A percentile compares a stretch with the other conserved stretches of the same genome.
Conservation (phyloP, 2,797 vertebrate genomes). For the Microhierax caerulescens region DNA sequence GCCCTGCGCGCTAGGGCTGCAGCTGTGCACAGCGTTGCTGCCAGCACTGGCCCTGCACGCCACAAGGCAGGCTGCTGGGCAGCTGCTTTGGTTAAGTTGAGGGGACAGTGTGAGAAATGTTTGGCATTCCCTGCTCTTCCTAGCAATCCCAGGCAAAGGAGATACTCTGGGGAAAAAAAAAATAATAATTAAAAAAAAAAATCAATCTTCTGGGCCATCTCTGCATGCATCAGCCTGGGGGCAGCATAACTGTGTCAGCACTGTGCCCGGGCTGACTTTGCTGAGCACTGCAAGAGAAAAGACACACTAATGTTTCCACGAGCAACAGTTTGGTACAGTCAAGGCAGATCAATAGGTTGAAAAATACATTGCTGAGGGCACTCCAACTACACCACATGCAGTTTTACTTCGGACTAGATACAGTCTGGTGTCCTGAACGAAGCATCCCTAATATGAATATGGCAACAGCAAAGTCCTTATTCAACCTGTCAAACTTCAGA, state of each 20-base stretch:
- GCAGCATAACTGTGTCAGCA: not conserved
- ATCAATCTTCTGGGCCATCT: not conserved
- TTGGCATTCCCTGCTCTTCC: not conserved
- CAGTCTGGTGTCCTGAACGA: not conserved
- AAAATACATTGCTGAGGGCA: not conserved
- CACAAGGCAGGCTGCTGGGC: not conserved
- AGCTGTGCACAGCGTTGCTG: not conserved
- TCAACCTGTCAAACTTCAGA: not conserved
- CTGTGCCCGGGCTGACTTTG: not conserved
- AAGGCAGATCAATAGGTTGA: not conserved
- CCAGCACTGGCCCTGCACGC: not conserved
- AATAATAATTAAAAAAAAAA: not conserved
- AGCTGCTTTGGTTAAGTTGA: not conserved
- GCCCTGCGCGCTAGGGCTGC: not conserved
- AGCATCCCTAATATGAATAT: not conserved
- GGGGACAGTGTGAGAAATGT: not conserved
- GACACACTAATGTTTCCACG: fast-evolving
- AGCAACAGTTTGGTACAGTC: not conserved
- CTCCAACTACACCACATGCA: not conserved
- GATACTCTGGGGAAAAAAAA: not conserved
- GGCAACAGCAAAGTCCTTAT: not conserved
- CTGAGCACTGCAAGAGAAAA: not conserved
- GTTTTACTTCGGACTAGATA: not conserved
- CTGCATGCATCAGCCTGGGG: not conserved
- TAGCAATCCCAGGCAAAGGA: not conserved